Conservation (phyloP, 2,888 invertebrate genomes). For the Listrodromus nycthemerus region DNA sequence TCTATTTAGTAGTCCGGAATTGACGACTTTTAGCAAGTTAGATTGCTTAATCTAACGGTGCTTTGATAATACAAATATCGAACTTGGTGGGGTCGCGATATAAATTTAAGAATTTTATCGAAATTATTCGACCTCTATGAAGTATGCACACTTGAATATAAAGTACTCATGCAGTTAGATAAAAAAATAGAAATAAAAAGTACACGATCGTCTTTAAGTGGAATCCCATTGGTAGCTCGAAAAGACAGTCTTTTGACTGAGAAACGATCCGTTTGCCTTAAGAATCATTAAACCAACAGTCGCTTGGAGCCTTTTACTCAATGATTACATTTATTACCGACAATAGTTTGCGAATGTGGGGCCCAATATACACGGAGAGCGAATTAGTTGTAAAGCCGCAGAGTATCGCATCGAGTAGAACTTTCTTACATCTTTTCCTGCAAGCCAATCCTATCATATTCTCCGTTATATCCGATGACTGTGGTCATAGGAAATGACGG, state of each 20-base stretch:
- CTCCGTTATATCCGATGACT: no score
- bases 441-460: conserved; percentile 6
- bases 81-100: neutral
- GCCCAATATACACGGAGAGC: neutral
- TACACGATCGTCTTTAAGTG: neutral
- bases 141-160: no score
- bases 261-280: neutral
- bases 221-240: neutral
- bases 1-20: neutral
- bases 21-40: neutral
- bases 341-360: neutral
- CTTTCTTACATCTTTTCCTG: neutral
- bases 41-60: neutral
- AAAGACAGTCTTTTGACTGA: neutral
- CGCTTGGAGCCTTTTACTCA: neutral
- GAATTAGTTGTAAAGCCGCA: conserved; percentile 7
- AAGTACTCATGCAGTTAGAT: neutral
- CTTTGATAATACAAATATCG: neutral
- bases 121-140: no score
- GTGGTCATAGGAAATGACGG: conserved; percentile 27
- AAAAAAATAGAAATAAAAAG: neutral
- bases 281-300: neutral
- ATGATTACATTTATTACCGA: neutral
- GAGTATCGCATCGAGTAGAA: neutral
- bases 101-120: neutral